Evolutionary conservation across 2,113 vertebrate species (phyloP), one percentile per base, ranked within the genome.

Genomic region (Scartelaos histophorus): DNA sequence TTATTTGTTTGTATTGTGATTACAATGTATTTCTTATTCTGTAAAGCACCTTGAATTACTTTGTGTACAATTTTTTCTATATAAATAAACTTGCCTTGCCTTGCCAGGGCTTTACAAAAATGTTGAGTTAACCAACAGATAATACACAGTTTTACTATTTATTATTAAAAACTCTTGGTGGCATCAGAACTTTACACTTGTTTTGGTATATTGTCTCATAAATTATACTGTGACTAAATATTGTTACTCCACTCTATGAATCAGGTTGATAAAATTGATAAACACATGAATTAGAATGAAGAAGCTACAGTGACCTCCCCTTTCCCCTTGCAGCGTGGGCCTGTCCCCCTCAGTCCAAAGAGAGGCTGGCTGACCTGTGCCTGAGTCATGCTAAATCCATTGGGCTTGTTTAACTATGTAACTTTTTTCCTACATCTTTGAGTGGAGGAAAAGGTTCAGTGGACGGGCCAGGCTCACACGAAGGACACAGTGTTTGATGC

Each of bases 201-300:
- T 11, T 43, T 43, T 43, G 9, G n/a, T 19, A 53, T 53, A 53
- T 53, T n/a, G 49, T 19, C 49, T 53, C 7, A 7, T 19, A 53
- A 7, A 53, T n/a, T 53, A 43, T 53, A 53, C n/a, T 54, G 51
- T 9, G 5, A 54, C 19, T n/a, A 54, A 54, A 54, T 4, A 16
- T 5, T 51, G 5, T 19, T 16, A 49, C 2, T 3, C 15, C 16
- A 53, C 7, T 53, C 4, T 53, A n/a, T 7, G 1, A 53, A 54
- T 54, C 51, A 21, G 51, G 19, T 54, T 15, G 13, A 16, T 0
- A 73, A 67, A 75, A 81, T 93, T 91, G 87, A 90, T 86, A 89
- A 92, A 85, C 92, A 93, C 82, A 85, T 90, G 90, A 74, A 85
- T 78, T 16, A 78, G 17, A 12, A 58, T 73, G 61, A 61, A 82